A percentile compares a stretch with the other conserved stretches of the same genome.
Conservation (phyloP, 1,140 invertebrate species). For the Macrocentrus cingulum region DNA sequence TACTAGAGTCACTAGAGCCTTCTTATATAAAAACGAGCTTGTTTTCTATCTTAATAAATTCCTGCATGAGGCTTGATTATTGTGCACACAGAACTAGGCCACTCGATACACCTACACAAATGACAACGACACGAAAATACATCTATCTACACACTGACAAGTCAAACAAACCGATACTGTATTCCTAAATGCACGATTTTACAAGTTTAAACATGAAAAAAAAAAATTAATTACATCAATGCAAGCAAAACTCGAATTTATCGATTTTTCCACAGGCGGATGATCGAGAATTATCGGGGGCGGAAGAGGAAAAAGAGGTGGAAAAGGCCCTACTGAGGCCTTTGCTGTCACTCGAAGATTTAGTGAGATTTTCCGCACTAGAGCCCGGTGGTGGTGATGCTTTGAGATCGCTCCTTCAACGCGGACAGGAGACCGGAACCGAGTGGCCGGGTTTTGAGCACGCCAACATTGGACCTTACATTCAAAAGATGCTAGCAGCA, state of each 20-base stretch:
- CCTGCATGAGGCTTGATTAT: constrained; percentile 40
- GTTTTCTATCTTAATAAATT: constrained; percentile 17
- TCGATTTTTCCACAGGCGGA: constrained; percentile 55
- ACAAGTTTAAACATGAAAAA: no score
- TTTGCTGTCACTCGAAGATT: constrained; percentile 63
- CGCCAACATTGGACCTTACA: constrained; percentile 62
- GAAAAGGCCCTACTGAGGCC: constrained; percentile 64
- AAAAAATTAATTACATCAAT: background rate
- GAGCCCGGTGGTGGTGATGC: constrained; percentile 61
- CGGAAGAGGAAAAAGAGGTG: constrained; percentile 68
- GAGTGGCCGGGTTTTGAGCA: constrained; percentile 62
- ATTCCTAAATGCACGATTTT: no score
- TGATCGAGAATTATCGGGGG: constrained; percentile 65
- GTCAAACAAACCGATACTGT: no score
- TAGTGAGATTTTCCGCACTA: constrained; percentile 62
- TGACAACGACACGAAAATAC: background rate
- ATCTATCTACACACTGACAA: background rate
- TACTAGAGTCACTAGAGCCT: no score
- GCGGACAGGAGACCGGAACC: constrained; percentile 55
- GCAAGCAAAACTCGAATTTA: constrained; percentile 27
- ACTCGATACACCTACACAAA: constrained; percentile 20
- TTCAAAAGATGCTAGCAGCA: constrained; percentile 59
- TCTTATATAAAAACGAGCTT: background rate
- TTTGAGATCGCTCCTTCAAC: constrained; percentile 62
- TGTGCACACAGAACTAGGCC: constrained; percentile 25